Base-by-base conservation (phyloP, 2,888 invertebrate genomes). In the Sphinx pinastri region DNA sequence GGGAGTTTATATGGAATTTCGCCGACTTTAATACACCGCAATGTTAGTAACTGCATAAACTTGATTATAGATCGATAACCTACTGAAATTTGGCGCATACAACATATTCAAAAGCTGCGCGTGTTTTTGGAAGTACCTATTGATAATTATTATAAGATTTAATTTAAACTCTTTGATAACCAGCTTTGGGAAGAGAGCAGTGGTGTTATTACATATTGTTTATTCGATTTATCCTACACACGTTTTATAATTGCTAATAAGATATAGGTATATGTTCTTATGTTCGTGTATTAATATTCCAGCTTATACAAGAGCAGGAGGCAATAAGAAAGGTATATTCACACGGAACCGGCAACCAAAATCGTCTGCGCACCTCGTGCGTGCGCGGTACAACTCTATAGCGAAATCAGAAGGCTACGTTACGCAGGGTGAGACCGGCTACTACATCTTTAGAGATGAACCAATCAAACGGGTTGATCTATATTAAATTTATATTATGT, bases 1-100 rank as follows among this genome's bases (percentile, higher is more conserved):
- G 99, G 4, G 99, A 99, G 94, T 98, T 99, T 94, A 97, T 99
- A 60, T 99, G 99, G 99, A 99, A 99, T 90, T 99, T 99, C 90
- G 99, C 99, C 0, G 99, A 99, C 88, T 99, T 99, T 84, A 98
- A 98, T 90, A 99, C 99, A 12, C 97, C 96, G 68, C 98, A 99
- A 95, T 95, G 98, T 98, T 87, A 91, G 93, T 83, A 73, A 16
- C 38, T 38, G 25, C 25, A 25, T 2, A 25, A 25, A 25, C 25
- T 25, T 25, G 1, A 25, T 25, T 25, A 25, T 25, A 2, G 2
- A 25, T 2, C 25, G 25, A 25, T 25, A 2, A 25, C 25, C 25
- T 25, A 25, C 25, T 2, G 25, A 25, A 25, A 25, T 25, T 25
- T 25, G 1, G 25, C 25, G 25, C 25, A 25, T 25, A 1, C 25